These are phyloP conservation scores for Varecia variegata DNA, from an alignment of 2,797 vertebrate species.

Conservation along the genomic window DNA sequence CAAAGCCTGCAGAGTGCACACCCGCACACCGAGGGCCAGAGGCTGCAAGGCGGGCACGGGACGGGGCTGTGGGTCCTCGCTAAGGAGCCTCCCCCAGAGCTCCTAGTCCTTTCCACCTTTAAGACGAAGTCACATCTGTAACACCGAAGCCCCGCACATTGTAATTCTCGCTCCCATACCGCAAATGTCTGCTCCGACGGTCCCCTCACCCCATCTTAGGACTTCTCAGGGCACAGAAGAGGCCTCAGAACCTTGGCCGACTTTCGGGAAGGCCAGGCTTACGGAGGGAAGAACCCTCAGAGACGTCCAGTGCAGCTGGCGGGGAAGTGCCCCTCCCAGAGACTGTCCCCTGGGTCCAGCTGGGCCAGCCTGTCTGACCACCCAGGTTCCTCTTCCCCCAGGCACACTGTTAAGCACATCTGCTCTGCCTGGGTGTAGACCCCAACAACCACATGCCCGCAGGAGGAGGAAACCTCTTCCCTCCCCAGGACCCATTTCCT, in stretches of 20 bases:
- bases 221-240: not conserved
- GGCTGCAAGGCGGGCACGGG: not conserved
- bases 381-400: not conserved
- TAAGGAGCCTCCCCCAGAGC: not conserved
- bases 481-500: not conserved
- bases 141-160: not conserved
- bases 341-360: not conserved
- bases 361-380: not conserved
- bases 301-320: not conserved
- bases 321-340: not conserved
- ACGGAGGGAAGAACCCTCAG: not conserved
- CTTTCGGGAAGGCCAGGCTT: not conserved
- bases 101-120: not conserved
- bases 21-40: not conserved
- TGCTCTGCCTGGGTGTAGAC: not conserved
- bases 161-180: not conserved
- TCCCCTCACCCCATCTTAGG: rapidly evolving
- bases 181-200: not conserved
- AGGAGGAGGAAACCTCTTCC: not conserved
- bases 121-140: not conserved
- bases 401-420: not conserved
- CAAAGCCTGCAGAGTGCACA: not conserved
- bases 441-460: not conserved
- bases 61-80: not conserved
- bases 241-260: no score